These are phyloP conservation scores for Pluvianellus socialis DNA, from an alignment of 2,113 vertebrate species.

Conservation along the genomic window DNA sequence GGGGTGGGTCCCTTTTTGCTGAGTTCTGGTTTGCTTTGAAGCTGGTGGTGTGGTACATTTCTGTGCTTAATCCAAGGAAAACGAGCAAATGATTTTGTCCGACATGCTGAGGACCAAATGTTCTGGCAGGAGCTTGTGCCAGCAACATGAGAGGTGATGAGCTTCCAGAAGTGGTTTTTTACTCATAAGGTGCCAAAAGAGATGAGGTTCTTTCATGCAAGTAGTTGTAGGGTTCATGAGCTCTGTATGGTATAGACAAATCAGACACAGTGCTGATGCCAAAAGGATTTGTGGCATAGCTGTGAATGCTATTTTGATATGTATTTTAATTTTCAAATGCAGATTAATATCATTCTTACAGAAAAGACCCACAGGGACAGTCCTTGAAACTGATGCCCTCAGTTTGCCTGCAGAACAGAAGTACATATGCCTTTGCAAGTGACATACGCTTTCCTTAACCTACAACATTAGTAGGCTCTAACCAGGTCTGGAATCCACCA, in stretches of 20 bases:
- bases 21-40: not conserved
- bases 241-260: not conserved
- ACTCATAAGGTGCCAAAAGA: not conserved
- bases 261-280: not conserved
- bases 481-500: not conserved
- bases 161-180: not conserved
- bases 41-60: not conserved
- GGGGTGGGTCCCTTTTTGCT: not conserved
- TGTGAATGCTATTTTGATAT: not conserved
- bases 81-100: not conserved
- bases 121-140: conserved; percentile 27
- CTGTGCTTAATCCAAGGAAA: not conserved
- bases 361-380: not conserved
- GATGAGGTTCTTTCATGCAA: not conserved
- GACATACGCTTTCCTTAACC: not conserved
- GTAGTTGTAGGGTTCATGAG: not conserved
- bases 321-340: conserved; percentile 3
- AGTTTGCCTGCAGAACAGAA: not conserved
- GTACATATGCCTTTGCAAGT: not conserved
- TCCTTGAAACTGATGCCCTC: not conserved
- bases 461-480: not conserved
- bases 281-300: not conserved
- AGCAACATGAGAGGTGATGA: not conserved
- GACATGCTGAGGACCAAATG: conserved; percentile 15
- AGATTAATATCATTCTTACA: not conserved